phyloP scores from a whole-genome alignment of 2,888 invertebrate species.

The Ornithoptera alexandrae region DNA sequence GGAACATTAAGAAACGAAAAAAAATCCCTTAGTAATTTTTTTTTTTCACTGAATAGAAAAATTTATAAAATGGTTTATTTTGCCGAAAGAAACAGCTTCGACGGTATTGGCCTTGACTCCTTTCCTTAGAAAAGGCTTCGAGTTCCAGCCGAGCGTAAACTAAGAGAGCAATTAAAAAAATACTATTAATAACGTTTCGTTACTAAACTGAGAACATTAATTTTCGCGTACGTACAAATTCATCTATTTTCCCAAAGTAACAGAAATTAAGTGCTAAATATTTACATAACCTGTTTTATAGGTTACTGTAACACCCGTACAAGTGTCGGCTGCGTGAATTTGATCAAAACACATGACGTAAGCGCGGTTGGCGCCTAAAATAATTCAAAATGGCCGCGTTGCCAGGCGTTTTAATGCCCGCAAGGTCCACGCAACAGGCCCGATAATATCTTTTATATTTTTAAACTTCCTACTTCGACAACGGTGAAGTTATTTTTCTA shows the following conservation, averaged over 20 bases:
- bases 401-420: constrained; percentile 13
- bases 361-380: constrained; percentile 11
- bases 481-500: constrained; percentile 4
- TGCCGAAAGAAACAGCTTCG: no score
- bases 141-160: no score
- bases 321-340: constrained; percentile 12
- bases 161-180: background rate
- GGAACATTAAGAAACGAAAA: no score
- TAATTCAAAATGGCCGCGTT: constrained; percentile 11
- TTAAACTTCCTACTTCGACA: constrained; percentile 27
- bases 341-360: constrained; percentile 25
- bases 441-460: constrained; percentile 21
- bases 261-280: background rate
- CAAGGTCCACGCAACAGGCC: constrained; percentile 13
- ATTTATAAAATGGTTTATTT: no score
- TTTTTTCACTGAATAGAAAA: no score
- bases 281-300: constrained; percentile 10
- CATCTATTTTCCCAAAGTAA: background rate
- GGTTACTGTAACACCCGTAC: constrained; percentile 18
- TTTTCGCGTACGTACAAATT: background rate
- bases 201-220: background rate
- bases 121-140: no score
- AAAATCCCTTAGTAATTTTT: no score
- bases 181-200: background rate
- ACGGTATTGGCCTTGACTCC: no score